These are phyloP conservation scores for Rhynchotus rufescens DNA, from an alignment of 2,797 vertebrate species.

Conservation along the genomic window DNA sequence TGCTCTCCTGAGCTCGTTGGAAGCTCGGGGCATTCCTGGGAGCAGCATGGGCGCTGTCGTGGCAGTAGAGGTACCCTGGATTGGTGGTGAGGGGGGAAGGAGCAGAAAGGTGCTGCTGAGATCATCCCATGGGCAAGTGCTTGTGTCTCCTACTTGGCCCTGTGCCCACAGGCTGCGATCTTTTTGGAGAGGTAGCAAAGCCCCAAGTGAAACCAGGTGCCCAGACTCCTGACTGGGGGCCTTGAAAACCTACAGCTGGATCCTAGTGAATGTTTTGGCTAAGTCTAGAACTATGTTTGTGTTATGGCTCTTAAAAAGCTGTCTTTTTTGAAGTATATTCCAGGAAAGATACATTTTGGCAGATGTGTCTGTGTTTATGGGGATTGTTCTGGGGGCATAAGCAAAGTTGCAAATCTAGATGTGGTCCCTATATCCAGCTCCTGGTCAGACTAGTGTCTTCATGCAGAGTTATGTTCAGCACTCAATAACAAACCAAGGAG, in stretches of 20 bases:
- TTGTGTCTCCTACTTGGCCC: neutral
- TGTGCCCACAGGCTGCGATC: neutral
- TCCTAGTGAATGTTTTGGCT: neutral
- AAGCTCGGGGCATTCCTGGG: neutral
- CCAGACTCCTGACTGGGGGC: neutral
- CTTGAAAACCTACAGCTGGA: neutral
- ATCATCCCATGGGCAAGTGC: neutral
- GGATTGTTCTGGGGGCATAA: neutral
- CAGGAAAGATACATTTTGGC: neutral
- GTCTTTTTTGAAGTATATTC: neutral
- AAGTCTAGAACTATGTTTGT: neutral
- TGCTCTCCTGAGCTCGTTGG: neutral
- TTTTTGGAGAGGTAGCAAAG: neutral
- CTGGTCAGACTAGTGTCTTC: neutral
- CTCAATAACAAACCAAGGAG: neutral
- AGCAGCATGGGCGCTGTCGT: neutral
- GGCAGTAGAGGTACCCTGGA: neutral
- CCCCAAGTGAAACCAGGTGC: neutral
- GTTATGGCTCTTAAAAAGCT: conserved; percentile 32
- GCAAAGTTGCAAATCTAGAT: neutral
- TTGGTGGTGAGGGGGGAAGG: neutral
- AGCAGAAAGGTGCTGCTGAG: neutral
- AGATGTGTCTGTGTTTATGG: neutral
- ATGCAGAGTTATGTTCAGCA: neutral
- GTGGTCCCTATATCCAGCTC: neutral